Percentiles rank a stretch among this genome's conserved stretches.
Conservation (phyloP, 2,797 vertebrate genomes). For the Morelia viridis region DNA sequence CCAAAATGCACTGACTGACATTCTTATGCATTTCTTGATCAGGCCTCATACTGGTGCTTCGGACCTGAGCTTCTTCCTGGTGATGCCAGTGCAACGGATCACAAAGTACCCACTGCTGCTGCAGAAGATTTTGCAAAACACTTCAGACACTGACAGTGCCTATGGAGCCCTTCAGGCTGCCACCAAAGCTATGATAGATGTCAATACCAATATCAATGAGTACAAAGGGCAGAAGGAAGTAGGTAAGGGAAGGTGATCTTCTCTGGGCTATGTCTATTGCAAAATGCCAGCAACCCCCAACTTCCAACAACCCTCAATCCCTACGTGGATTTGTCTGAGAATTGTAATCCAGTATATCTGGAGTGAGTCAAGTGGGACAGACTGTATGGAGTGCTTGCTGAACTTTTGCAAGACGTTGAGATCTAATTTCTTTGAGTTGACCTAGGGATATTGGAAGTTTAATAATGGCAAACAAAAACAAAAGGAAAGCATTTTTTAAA, state of each 20-base stretch:
- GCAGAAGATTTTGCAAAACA: constrained; percentile 91
- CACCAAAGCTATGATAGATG: constrained; percentile 76
- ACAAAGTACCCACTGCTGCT: constrained; percentile 92
- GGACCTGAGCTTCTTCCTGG: constrained; percentile 91
- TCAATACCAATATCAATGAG: constrained; percentile 92
- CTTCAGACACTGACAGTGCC: constrained; percentile 68
- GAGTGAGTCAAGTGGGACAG: not conserved
- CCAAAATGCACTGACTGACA: fast-evolving
- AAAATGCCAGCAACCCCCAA: not conserved
- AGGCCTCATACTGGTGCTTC: constrained; percentile 87
- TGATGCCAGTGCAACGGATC: constrained; percentile 92
- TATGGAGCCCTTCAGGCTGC: constrained; percentile 78
- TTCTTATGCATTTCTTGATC: constrained; percentile 17
- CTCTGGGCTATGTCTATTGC: not conserved
- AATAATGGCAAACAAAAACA: not conserved
- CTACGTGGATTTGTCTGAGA: not conserved
- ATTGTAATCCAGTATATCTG: not conserved
- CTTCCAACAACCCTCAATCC: not conserved
- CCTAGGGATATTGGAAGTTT: not conserved
- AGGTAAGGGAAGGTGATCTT: constrained; percentile 76
- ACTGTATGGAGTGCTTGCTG: not conserved
- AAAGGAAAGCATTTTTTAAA: not conserved
- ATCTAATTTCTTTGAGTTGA: not conserved
- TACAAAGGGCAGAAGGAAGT: constrained; percentile 94
- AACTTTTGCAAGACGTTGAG: too few relatives aligned